Evolutionary conservation across 2,113 vertebrate genomes (phyloP).

Genomic region (Dipodomys stephensi): DNA sequence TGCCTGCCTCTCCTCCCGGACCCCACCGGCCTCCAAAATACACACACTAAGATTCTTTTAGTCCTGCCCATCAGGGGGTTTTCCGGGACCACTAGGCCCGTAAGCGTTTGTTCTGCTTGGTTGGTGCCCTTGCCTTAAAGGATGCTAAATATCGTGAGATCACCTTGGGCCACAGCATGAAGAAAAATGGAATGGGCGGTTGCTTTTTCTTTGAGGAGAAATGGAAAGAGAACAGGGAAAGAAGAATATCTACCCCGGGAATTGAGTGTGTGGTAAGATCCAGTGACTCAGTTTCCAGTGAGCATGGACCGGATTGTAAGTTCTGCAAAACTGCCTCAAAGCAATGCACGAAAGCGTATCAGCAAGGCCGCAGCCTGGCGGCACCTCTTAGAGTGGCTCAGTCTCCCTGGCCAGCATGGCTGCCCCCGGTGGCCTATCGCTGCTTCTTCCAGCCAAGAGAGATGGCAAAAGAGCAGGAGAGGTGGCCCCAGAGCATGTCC

Average conservation of each 20-base stretch:
- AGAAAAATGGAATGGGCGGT: neutral
- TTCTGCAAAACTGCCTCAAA: neutral
- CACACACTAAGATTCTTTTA: neutral
- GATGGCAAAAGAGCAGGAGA: neutral
- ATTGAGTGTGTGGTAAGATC: neutral
- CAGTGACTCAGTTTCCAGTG: neutral
- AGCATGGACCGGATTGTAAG: neutral
- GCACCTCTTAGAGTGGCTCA: neutral
- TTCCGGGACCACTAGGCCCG: neutral
- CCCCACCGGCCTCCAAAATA: neutral
- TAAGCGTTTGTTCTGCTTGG: neutral
- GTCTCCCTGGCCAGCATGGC: accelerated
- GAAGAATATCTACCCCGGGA: too few relatives aligned
- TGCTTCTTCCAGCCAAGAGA: neutral
- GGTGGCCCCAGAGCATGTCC: neutral
- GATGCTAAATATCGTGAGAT: slow-evolving; percentile 13
- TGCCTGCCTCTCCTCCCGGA: neutral
- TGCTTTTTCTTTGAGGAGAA: neutral
- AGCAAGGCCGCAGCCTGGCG: too few relatives aligned
- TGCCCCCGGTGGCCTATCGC: accelerated
- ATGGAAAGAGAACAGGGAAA: neutral
- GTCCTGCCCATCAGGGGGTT: neutral
- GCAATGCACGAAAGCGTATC: neutral
- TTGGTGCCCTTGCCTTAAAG: neutral
- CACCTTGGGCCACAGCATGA: slow-evolving; percentile 1